Evolutionary conservation across 2,888 invertebrate genomes (phyloP).

Genomic region (Pseudococcus jackbeardsleyi): DNA sequence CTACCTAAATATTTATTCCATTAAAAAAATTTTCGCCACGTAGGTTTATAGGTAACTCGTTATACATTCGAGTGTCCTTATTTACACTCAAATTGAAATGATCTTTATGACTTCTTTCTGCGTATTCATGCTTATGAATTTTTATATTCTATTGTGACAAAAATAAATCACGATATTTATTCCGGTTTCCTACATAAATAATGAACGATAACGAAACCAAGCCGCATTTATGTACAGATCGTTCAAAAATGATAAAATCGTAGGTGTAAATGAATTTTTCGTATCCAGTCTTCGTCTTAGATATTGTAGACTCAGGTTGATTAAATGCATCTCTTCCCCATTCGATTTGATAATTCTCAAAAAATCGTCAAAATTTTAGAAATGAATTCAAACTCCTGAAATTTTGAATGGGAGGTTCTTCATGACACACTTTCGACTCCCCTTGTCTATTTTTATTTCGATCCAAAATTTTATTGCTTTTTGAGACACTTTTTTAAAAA

Average conservation of each 20-base stretch:
- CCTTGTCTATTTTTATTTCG: no score
- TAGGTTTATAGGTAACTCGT: no score
- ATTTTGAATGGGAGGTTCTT: no score
- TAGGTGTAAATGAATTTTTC: constrained; percentile 29
- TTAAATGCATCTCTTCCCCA: not conserved
- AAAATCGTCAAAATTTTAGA: no score
- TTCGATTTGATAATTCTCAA: no score
- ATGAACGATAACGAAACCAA: constrained; percentile 8
- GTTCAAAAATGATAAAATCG: not conserved
- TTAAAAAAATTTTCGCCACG: no score
- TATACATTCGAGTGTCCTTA: constrained; percentile 1
- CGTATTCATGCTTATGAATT: not conserved
- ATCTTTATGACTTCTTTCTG: not conserved
- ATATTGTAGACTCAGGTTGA: not conserved
- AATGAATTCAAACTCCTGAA: no score
- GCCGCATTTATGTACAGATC: not conserved
- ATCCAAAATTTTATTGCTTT: no score
- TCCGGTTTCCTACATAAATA: constrained; percentile 55
- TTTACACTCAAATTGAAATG: not conserved
- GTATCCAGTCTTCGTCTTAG: not conserved
- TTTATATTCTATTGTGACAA: constrained; percentile 42
- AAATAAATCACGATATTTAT: constrained; percentile 52
- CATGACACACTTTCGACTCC: no score
- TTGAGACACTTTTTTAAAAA: no score
- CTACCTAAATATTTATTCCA: no score